Percentiles rank a stretch among this genome's conserved stretches.
phyloP scores from a whole-genome alignment of 1,140 invertebrate genomes.

The Neomicropteryx cornuta region DNA sequence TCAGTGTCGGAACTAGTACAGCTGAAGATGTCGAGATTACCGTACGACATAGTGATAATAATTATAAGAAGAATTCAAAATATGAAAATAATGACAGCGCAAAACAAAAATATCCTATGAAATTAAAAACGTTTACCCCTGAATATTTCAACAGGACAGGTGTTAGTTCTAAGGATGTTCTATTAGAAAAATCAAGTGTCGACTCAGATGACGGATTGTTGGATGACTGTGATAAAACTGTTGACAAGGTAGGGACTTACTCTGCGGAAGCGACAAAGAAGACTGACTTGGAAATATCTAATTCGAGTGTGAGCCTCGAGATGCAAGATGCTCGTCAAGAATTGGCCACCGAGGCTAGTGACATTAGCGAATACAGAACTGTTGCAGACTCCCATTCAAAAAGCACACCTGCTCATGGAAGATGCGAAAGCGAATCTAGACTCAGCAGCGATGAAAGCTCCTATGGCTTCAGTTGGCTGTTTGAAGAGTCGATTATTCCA shows the following conservation, averaged over 20 bases:
- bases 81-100: neutral
- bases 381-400: constrained; percentile 12
- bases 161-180: constrained; percentile 51
- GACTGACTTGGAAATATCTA: constrained; percentile 39
- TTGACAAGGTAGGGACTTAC: constrained; percentile 21
- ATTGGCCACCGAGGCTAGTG: constrained; percentile 21
- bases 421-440: constrained; percentile 11
- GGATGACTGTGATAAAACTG: constrained; percentile 13
- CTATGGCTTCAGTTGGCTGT: constrained; percentile 37
- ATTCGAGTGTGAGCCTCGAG: constrained; percentile 45
- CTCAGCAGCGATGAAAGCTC: constrained; percentile 28
- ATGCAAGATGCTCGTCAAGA: constrained; percentile 29
- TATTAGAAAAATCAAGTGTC: constrained; percentile 44
- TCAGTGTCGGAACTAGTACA: constrained; percentile 13
- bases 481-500: constrained; percentile 19
- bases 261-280: constrained; percentile 24
- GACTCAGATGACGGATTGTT: constrained; percentile 34
- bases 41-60: constrained; percentile 15
- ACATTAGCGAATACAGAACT: constrained; percentile 15
- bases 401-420: constrained; percentile 10
- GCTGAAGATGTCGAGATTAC: constrained; percentile 1
- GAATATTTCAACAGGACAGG: constrained; percentile 45
- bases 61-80: constrained; percentile 5
- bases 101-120: neutral
- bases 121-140: constrained; percentile 1